phyloP scores from a whole-genome alignment of 2,888 invertebrate genomes.

The Gastracanthus pulcherrimus region DNA sequence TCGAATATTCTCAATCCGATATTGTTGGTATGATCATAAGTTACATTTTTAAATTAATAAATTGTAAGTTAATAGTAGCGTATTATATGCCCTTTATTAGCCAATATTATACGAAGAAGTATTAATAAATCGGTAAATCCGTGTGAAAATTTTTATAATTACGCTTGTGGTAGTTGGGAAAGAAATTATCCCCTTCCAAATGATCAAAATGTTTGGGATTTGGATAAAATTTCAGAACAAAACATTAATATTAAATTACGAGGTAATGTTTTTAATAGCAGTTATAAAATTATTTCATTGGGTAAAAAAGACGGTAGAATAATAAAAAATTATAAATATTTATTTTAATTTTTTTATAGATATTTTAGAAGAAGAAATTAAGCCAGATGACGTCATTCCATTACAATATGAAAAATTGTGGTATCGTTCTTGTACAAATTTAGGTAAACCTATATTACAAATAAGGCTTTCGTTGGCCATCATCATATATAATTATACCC shows the following conservation, averaged over 20 bases:
- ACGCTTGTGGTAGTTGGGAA: constrained; percentile 70
- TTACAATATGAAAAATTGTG: constrained; percentile 49
- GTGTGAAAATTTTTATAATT: constrained; percentile 76
- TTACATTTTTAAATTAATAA: background rate
- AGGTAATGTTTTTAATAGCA: background rate
- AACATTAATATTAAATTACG: background rate
- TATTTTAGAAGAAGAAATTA: constrained; percentile 47
- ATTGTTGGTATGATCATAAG: background rate
- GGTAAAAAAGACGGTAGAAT: too few relatives aligned
- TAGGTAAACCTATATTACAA: constrained; percentile 31
- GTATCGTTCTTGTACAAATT: constrained; percentile 52
- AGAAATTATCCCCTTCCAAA: background rate
- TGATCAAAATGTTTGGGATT: background rate
- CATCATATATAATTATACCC: too few relatives aligned
- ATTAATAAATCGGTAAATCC: constrained; percentile 73
- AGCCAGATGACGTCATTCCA: constrained; percentile 41
- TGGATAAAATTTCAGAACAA: background rate
- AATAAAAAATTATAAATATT: background rate
- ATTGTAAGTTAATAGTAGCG: background rate
- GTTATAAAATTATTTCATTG: too few relatives aligned
- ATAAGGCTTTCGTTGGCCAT: too few relatives aligned
- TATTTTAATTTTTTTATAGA: constrained; percentile 19
- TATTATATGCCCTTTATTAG: background rate
- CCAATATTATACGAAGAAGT: constrained; percentile 52
- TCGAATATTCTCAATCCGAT: background rate